Conservation (phyloP, 64 coral and sea anemone species). For the Actinia tenebrosa region DNA sequence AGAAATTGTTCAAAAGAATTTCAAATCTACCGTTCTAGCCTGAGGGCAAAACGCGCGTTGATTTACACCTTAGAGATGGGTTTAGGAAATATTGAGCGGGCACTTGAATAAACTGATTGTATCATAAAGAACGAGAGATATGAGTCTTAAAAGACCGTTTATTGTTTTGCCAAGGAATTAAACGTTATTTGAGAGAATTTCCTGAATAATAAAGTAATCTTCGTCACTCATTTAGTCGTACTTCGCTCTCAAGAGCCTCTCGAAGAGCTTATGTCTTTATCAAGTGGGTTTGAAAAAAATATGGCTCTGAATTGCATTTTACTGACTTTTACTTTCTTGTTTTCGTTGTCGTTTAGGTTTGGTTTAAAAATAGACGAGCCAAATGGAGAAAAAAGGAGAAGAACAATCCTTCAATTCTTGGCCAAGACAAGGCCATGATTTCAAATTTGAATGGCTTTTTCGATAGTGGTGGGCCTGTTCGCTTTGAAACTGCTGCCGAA, state of each 20-base stretch:
- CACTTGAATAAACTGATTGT: background rate
- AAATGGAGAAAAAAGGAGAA: constrained; percentile 99
- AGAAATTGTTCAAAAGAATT: background rate
- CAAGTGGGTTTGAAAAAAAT: background rate
- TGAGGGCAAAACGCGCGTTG: background rate
- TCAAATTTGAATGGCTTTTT: constrained; percentile 74
- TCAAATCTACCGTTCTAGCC: background rate
- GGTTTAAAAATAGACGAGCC: constrained; percentile 96
- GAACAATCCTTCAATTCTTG: constrained; percentile 77
- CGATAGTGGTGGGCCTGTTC: constrained; percentile 45
- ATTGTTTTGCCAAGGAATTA: constrained; percentile 19
- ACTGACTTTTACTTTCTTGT: background rate
- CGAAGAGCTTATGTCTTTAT: background rate
- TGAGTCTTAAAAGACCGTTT: constrained; percentile 1
- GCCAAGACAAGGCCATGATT: constrained; percentile 85
- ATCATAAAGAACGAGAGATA: background rate
- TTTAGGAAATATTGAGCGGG: background rate
- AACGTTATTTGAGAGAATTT: constrained; percentile 4
- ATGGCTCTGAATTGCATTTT: background rate
- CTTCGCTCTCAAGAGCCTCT: background rate
- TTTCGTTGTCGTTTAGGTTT: constrained; percentile 60
- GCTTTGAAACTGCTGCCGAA: constrained; percentile 72
- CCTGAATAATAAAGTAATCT: background rate
- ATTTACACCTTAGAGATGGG: constrained; percentile 1
- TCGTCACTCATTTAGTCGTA: background rate